Evolutionary conservation across 2,797 vertebrate genomes (phyloP), one percentile per base, ranked within the genome.

Genomic region (Huso huso): DNA sequence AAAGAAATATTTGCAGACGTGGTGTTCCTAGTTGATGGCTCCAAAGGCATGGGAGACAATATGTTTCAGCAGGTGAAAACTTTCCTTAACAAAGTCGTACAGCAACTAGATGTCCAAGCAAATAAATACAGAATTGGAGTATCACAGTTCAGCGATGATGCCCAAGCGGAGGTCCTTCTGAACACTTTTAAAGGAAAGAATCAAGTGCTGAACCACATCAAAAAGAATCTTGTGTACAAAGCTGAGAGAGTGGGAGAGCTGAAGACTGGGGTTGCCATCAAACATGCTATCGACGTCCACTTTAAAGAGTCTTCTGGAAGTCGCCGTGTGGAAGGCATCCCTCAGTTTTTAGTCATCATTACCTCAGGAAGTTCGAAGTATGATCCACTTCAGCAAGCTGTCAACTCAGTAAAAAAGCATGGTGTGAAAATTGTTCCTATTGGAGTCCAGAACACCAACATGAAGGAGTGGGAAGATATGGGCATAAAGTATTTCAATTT

Each of bases 301-400:
- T 83, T 82, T 65, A 78, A 73, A 23, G 60, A 48, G 6, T 51
- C 66, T 4, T 3, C 15, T 0, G 61, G 7, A 1, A 65, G 66
- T 57, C 78, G 79, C 64, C 78, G 81, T 68, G 77, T 37, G 65
- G 72, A 75, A 6, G 67, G 69, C 23, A 77, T 80, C 7, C 77
- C 82, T n/a, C 78, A 72, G 0, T 55, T 86, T 64, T 50, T 87
- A 62, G 75, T 87, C 69, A 71, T 86, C 7, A 68, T 88, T 62
- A 76, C 79, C 61, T 80, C 82, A 0, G 75, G 70, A 0, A 18
- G 74, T 8, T 83, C 86, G 0, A 65, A 77, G 66, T 85, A 88
- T 68, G 77, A 80, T 0, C 70, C 37, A 37, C 5, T 86, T 61
- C 57, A 65, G 55, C 58, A 61, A 57, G 73, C 77, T 6, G 55